phyloP scores from a whole-genome alignment of 2,888 invertebrate genomes.

The Nineta flava region DNA sequence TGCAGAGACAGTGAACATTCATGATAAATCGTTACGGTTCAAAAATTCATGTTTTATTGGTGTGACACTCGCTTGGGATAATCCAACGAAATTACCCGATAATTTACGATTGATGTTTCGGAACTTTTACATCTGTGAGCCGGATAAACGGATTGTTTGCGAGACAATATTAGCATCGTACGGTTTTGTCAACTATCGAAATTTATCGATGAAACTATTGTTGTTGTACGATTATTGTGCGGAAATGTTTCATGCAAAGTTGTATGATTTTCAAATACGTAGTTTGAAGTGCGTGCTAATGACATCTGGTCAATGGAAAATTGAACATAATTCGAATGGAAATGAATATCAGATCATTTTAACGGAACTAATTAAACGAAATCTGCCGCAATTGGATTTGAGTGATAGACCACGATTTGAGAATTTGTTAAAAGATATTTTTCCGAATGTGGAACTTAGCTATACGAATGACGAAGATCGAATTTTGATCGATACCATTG shows the following conservation, averaged over 20 bases:
- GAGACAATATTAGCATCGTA: conserved; percentile 74
- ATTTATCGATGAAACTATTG: conserved; percentile 65
- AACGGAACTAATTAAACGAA: conserved; percentile 78
- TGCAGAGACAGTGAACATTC: conserved; percentile 51
- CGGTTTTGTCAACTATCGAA: conserved; percentile 61
- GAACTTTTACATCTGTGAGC: conserved; percentile 84
- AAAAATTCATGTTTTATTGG: conserved; percentile 69
- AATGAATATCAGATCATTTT: conserved; percentile 65
- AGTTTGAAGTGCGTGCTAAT: conserved; percentile 73
- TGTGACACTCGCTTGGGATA: conserved; percentile 72
- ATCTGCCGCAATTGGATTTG: conserved; percentile 79
- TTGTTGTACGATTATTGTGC: conserved; percentile 70
- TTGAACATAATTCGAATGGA: conserved; percentile 51
- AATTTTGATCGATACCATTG: too few relatives aligned
- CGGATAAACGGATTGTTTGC: conserved; percentile 75
- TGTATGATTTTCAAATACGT: conserved; percentile 81
- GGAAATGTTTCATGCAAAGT: conserved; percentile 68
- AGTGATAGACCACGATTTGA: conserved; percentile 75
- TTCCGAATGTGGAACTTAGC: conserved; percentile 54
- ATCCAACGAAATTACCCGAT: conserved; percentile 67
- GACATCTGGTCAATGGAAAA: conserved; percentile 71
- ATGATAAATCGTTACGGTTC: conserved; percentile 53
- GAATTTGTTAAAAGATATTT: conserved; percentile 85
- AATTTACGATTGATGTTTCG: conserved; percentile 72
- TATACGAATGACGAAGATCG: too few relatives aligned